Percentiles rank a stretch among this genome's conserved stretches.
Conservation (phyloP, 2,888 invertebrate species). For the Caenorhabditis uteleia region DNA sequence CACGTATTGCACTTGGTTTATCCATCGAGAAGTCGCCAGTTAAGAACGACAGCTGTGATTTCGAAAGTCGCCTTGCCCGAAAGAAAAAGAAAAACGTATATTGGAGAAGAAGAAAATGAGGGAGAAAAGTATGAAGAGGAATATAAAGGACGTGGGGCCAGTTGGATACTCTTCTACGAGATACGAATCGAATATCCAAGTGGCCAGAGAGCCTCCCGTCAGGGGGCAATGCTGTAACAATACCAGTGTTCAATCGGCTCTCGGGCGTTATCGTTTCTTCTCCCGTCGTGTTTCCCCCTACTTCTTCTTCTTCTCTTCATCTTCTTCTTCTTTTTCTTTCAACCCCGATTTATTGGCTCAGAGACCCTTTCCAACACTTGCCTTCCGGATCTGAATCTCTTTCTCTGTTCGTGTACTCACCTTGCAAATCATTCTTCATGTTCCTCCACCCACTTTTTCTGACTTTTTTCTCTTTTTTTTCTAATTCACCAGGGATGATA, state of each 20-base stretch:
- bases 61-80: conserved; percentile 4
- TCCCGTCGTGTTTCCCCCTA: neutral
- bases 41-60: conserved; percentile 16
- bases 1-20: conserved; percentile 31
- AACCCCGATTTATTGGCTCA: conserved; percentile 33
- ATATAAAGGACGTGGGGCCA: neutral
- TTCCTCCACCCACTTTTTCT: neutral
- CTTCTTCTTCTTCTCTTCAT: neutral
- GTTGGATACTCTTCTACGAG: neutral
- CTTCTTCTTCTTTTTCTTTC: neutral
- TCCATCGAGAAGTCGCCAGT: conserved; percentile 7
- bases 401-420: conserved; percentile 5
- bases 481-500: neutral
- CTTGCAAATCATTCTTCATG: neutral
- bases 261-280: neutral
- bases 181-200: conserved; percentile 9
- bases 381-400: conserved; percentile 7
- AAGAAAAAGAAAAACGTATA: conserved; percentile 32
- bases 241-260: conserved; percentile 38
- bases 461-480: neutral
- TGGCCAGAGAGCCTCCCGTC: conserved; percentile 5
- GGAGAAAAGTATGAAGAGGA: neutral
- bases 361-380: conserved; percentile 15
- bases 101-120: neutral
- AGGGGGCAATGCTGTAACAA: conserved; percentile 45